Conservation (phyloP, 2,797 vertebrate species). For the Darevskia mixta region DNA sequence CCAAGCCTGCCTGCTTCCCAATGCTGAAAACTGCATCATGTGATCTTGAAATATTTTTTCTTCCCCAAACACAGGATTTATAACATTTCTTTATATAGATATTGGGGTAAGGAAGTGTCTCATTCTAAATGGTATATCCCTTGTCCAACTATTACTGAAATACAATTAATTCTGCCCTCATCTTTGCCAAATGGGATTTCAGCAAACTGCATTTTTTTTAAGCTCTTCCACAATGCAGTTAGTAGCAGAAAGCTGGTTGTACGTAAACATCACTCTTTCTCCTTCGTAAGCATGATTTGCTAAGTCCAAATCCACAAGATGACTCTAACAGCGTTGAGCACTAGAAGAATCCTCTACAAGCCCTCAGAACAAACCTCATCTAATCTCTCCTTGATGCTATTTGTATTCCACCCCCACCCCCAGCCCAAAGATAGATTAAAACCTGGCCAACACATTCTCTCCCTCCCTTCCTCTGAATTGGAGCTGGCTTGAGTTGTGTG, state of each 20-base stretch:
- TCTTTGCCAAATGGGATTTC: not conserved
- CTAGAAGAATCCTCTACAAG: conserved; percentile 53
- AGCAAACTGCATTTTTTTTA: not conserved
- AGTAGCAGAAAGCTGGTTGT: conserved; percentile 25
- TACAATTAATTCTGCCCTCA: not conserved
- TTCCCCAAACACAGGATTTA: not conserved
- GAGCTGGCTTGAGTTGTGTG: conserved; percentile 18
- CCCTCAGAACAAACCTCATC: not conserved
- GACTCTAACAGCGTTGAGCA: conserved; percentile 32
- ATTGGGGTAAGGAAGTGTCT: not conserved
- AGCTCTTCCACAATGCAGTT: conserved; percentile 11
- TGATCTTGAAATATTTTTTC: no score
- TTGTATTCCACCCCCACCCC: conserved; percentile 20
- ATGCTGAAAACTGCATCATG: not conserved
- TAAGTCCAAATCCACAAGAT: conserved; percentile 56
- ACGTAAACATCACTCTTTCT: conserved; percentile 14
- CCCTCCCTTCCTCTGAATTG: conserved; percentile 46
- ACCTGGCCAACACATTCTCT: conserved; percentile 40
- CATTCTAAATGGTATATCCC: not conserved
- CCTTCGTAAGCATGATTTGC: conserved; percentile 46
- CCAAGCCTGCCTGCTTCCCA: not conserved
- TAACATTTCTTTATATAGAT: not conserved
- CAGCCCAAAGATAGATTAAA: conserved; percentile 48
- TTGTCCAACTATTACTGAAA: not conserved
- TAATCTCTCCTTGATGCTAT: conserved; percentile 60